These are phyloP conservation scores for Girardinus metallicus DNA, from an alignment of 2,797 vertebrate genomes.

Conservation along the genomic window DNA sequence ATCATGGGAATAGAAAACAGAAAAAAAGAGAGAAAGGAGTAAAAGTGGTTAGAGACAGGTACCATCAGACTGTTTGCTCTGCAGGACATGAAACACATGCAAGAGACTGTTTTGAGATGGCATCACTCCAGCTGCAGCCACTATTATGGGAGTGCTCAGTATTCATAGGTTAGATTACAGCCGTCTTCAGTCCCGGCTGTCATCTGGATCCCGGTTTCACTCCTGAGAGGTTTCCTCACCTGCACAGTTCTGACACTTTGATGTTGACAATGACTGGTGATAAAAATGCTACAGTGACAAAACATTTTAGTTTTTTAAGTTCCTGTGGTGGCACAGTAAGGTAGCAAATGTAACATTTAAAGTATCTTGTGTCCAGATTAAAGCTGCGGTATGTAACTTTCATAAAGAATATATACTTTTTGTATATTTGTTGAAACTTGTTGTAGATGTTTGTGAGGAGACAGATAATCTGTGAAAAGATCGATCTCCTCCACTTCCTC, in stretches of 20 bases:
- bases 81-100: neutral
- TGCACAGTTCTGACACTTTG: neutral
- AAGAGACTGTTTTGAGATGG: neutral
- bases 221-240: neutral
- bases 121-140: neutral
- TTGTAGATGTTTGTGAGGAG: too few relatives aligned
- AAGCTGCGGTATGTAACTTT: too few relatives aligned
- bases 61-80: neutral
- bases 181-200: neutral
- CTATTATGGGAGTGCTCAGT: neutral
- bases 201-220: neutral
- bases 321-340: neutral
- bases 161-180: neutral
- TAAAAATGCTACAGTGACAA: neutral
- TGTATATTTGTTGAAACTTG: too few relatives aligned
- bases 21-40: neutral
- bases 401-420: too few relatives aligned
- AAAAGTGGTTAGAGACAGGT: neutral
- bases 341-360: neutral
- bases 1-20: slow-evolving; percentile 9
- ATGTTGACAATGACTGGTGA: neutral
- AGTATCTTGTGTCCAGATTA: neutral
- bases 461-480: too few relatives aligned
- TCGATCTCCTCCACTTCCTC: too few relatives aligned
- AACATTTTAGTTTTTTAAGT: neutral